Evolutionary conservation across 92 coral and sea anemone genomes (phyloP).

Genomic region (Parazoanthus swiftii): DNA sequence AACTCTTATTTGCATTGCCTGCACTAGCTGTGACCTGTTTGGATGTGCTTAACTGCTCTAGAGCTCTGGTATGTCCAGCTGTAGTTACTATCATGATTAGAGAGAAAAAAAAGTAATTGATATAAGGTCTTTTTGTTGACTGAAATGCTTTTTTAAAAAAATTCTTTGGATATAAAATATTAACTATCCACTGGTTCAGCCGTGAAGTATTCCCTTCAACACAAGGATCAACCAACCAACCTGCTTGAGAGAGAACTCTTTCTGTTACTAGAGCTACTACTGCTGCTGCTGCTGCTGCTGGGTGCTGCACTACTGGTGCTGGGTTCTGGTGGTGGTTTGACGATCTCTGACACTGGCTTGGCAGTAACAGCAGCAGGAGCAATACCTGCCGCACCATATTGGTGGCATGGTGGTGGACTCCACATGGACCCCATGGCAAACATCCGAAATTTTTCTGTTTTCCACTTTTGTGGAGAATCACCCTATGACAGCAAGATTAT

Average conservation of each 20-base stretch:
- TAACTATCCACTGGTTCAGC: too few species aligned
- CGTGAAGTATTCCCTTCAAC: neutral
- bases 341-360: conserved; percentile 26
- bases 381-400: conserved; percentile 46
- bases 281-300: conserved; percentile 18
- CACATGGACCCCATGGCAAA: conserved; percentile 85
- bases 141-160: too few species aligned
- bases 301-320: conserved; percentile 33
- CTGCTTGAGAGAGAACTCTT: conserved; percentile 44
- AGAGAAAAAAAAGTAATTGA: too few species aligned
- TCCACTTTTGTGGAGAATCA: conserved; percentile 95
- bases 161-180: too few species aligned
- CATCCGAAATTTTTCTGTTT: conserved; percentile 89
- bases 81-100: too few species aligned
- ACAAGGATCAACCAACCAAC: neutral
- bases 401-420: conserved; percentile 88
- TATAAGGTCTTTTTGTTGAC: too few species aligned
- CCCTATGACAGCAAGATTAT: conserved; percentile 51
- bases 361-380: conserved; percentile 4
- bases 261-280: conserved; percentile 34
- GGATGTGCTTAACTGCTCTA: too few species aligned
- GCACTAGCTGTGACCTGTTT: neutral
- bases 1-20: too few species aligned
- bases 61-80: too few species aligned
- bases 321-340: conserved; percentile 41